Percentiles rank a stretch among this genome's conserved stretches.
These are phyloP conservation scores for Cliona cf. orientalis DNA, from an alignment of 37 sponge, comb jelly and placozoan genomes.

Conservation along the genomic window DNA sequence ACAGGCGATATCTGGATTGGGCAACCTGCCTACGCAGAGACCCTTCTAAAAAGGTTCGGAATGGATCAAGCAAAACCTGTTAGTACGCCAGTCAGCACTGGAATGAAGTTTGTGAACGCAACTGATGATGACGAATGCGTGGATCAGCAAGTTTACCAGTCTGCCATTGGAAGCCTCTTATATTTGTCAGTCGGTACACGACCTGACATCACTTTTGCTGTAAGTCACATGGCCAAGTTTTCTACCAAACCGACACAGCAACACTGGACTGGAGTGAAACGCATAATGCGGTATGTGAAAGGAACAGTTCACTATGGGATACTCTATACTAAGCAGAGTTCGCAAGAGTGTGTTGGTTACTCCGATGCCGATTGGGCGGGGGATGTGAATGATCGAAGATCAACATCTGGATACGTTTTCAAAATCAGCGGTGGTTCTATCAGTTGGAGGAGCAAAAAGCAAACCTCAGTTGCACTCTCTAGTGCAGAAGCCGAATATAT, in stretches of 20 bases:
- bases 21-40: constrained; percentile 31
- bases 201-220: constrained; percentile 46
- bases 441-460: constrained; percentile 39
- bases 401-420: constrained; percentile 54
- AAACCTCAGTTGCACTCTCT: constrained; percentile 34
- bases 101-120: constrained; percentile 39
- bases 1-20: constrained; percentile 30
- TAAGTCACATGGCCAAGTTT: constrained; percentile 40
- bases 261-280: constrained; percentile 38
- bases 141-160: constrained; percentile 37
- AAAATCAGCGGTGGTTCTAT: constrained; percentile 39
- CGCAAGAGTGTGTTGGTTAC: constrained; percentile 18
- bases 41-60: constrained; percentile 27
- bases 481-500: constrained; percentile 50
- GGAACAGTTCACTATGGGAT: constrained; percentile 19
- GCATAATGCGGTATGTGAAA: constrained; percentile 12
- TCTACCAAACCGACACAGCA: constrained; percentile 25
- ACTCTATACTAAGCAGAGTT: background rate
- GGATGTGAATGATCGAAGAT: constrained; percentile 23
- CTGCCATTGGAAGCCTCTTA: constrained; percentile 46
- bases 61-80: constrained; percentile 39
- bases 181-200: constrained; percentile 39
- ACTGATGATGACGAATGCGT: constrained; percentile 15
- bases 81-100: constrained; percentile 48
- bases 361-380: constrained; percentile 44